Percentiles rank a stretch among this genome's conserved stretches.
Conservation (phyloP, 1,140 invertebrate genomes). For the Pentalonia nigronervosa region DNA sequence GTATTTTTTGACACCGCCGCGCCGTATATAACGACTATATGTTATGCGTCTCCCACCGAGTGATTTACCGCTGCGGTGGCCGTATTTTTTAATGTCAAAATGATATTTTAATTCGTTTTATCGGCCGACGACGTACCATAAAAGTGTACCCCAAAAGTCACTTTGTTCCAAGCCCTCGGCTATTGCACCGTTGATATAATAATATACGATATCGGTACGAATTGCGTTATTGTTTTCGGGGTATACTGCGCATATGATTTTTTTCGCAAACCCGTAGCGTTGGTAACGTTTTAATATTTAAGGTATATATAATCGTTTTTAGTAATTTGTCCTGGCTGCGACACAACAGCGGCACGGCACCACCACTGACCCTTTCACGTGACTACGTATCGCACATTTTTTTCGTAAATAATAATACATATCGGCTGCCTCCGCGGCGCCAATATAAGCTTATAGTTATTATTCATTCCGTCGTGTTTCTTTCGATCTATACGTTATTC, state of each 20-base stretch:
- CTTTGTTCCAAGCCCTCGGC: background rate
- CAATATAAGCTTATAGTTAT: background rate
- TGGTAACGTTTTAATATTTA: background rate
- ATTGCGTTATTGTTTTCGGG: background rate
- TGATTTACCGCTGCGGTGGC: background rate
- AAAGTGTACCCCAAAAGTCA: background rate
- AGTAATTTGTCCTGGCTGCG: background rate
- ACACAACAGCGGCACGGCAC: background rate
- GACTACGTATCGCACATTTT: background rate
- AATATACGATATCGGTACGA: background rate
- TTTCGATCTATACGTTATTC: background rate
- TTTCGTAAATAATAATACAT: background rate
- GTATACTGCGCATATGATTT: background rate
- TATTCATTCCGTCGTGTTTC: background rate
- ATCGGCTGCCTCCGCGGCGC: background rate
- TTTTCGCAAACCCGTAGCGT: background rate
- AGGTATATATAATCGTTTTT: background rate
- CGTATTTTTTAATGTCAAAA: background rate
- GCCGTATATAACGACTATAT: too few species aligned
- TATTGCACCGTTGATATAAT: background rate
- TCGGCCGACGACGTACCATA: background rate
- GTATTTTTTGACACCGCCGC: background rate
- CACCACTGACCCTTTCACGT: background rate
- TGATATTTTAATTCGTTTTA: background rate
- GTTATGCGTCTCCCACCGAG: background rate